phyloP scores from a whole-genome alignment of 2,888 invertebrate species.

The Diaprepes abbreviatus region DNA sequence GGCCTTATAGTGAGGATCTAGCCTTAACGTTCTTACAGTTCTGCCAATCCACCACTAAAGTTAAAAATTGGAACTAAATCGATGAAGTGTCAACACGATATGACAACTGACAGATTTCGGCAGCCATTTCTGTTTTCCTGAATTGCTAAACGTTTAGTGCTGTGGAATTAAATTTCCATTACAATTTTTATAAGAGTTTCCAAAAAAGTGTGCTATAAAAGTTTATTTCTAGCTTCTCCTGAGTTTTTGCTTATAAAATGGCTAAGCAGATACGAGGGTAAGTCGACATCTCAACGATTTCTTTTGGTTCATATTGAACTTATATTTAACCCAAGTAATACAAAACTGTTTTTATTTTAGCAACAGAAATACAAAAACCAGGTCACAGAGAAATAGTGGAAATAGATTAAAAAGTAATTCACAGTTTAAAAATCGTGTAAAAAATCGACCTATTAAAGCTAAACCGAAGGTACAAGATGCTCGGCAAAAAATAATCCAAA shows the following conservation, averaged over 20 bases:
- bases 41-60: not conserved
- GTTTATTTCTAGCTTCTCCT: too few species aligned
- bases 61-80: not conserved
- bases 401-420: conserved; percentile 13
- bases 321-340: too few species aligned
- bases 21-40: too few species aligned
- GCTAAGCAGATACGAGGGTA: conserved; percentile 42
- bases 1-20: too few species aligned
- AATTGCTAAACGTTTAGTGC: not conserved
- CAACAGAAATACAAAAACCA: conserved; percentile 14
- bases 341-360: conserved; percentile 24
- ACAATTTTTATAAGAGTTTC: too few species aligned
- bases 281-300: not conserved
- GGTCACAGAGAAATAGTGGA: not conserved
- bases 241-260: conserved; percentile 24
- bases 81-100: too few species aligned
- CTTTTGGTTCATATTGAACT: not conserved
- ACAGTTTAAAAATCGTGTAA: conserved; percentile 34
- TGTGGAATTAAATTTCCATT: too few species aligned
- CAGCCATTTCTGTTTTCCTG: not conserved
- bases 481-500: conserved; percentile 82
- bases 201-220: too few species aligned
- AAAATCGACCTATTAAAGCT: conserved; percentile 16
- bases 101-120: not conserved
- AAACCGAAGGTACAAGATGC: conserved; percentile 73